Conservation (phyloP, 2,797 vertebrate species). For the Pteronotus mesoamericanus region DNA sequence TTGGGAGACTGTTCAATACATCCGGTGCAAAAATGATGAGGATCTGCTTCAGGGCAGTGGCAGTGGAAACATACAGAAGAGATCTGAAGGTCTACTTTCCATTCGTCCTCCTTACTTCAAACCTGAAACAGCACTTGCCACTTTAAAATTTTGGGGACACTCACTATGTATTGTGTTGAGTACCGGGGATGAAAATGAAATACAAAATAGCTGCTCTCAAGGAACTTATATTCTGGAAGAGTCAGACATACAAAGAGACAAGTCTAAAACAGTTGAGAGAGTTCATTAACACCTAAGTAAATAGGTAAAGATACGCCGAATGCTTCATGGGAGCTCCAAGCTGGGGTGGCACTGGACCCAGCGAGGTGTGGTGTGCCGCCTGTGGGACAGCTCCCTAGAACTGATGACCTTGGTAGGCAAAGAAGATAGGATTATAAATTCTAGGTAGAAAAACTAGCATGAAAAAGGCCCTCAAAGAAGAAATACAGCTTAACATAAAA, state of each 20-base stretch:
- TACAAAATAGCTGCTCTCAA: not conserved
- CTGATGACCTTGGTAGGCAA: not conserved
- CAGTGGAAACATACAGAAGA: not conserved
- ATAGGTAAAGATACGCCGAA: not conserved
- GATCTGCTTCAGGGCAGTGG: not conserved
- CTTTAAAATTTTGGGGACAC: not conserved
- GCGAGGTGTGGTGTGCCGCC: not conserved
- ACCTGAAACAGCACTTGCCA: constrained; percentile 5
- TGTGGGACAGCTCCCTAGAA: not conserved
- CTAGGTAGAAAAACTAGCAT: not conserved
- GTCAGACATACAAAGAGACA: not conserved
- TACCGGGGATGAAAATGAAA: not conserved
- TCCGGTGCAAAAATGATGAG: not conserved
- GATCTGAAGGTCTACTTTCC: not conserved
- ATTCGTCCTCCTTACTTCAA: not conserved
- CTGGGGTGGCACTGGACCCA: not conserved
- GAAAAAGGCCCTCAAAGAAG: not conserved
- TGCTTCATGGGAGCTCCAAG: not conserved
- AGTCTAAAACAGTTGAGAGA: not conserved
- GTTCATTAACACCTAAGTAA: not conserved
- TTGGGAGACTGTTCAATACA: not conserved
- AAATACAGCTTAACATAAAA: not conserved
- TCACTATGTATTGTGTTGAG: not conserved
- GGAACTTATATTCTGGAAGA: not conserved
- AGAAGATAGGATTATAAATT: not conserved